These are phyloP conservation scores for Epicauta chinensis DNA, from an alignment of 1,140 invertebrate species.

Conservation along the genomic window DNA sequence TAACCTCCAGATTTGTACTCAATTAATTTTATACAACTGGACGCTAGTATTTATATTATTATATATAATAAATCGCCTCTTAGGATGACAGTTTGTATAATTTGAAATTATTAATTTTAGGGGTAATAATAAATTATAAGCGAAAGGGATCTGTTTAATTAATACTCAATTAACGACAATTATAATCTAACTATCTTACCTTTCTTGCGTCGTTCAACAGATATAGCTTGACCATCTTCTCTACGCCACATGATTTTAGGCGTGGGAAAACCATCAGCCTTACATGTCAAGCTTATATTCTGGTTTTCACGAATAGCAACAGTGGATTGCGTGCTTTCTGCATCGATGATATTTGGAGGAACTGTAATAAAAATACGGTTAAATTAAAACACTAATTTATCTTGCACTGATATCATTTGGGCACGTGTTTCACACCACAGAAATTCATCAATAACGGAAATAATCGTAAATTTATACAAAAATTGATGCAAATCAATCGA, in stretches of 20 bases:
- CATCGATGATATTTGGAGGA: constrained; percentile 82
- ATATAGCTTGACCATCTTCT: constrained; percentile 80
- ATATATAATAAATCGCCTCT: too few species aligned
- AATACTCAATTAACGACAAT: too few species aligned
- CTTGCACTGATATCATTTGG: not conserved
- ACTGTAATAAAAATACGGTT: constrained; percentile 52
- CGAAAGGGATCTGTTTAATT: too few species aligned
- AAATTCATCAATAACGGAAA: too few species aligned
- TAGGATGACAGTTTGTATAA: too few species aligned
- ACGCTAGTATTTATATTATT: too few species aligned
- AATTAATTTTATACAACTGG: too few species aligned
- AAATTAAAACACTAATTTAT: constrained; percentile 16
- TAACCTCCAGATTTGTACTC: too few species aligned
- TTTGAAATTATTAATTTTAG: not conserved
- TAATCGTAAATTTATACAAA: too few species aligned
- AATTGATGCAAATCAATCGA: too few species aligned
- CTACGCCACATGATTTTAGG: constrained; percentile 87
- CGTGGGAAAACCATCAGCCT: constrained; percentile 79
- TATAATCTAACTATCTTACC: constrained; percentile 47
- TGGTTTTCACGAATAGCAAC: constrained; percentile 84
- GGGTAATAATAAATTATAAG: too few species aligned
- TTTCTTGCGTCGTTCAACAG: constrained; percentile 74
- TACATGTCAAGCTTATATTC: constrained; percentile 83
- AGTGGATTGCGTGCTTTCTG: constrained; percentile 76
- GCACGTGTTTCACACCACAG: too few species aligned